A percentile compares a stretch with the other conserved stretches of the same genome.
These are phyloP conservation scores for Atethmia centrago DNA, from an alignment of 2,888 invertebrate genomes.

Conservation along the genomic window DNA sequence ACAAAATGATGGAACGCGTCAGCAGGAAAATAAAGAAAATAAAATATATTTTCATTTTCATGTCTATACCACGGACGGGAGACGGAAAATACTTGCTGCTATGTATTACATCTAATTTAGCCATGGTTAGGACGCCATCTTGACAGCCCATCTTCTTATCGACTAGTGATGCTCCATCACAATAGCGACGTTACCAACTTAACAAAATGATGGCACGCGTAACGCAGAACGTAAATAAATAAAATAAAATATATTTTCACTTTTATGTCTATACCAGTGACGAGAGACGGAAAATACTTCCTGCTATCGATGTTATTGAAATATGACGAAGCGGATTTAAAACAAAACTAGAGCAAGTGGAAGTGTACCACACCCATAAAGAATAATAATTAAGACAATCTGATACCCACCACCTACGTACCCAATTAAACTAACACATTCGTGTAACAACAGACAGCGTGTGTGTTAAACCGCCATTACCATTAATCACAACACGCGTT, in stretches of 20 bases:
- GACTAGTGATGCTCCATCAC: no score
- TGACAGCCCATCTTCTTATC: no score
- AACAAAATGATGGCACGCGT: neutral
- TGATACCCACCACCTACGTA: neutral
- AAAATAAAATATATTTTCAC: no score
- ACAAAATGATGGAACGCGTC: neutral
- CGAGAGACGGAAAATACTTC: neutral
- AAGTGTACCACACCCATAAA: neutral
- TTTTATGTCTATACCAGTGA: neutral
- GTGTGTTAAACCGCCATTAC: slow-evolving; percentile 50
- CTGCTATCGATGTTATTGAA: slow-evolving; percentile 21
- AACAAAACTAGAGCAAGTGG: neutral
- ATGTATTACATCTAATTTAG: no score
- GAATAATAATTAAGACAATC: slow-evolving; percentile 1
- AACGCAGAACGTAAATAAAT: no score
- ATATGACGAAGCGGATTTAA: neutral
- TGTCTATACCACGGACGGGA: no score
- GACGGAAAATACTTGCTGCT: neutral
- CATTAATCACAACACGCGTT: slow-evolving; percentile 57
- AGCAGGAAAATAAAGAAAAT: slow-evolving; percentile 3
- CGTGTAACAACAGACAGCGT: slow-evolving; percentile 33
- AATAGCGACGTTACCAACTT: no score
- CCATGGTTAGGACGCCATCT: no score
- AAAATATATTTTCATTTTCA: no score
- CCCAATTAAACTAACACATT: slow-evolving; percentile 45